These are phyloP conservation scores for Rotaria magnacalcarata DNA, from an alignment of 2,888 invertebrate genomes.

Conservation along the genomic window DNA sequence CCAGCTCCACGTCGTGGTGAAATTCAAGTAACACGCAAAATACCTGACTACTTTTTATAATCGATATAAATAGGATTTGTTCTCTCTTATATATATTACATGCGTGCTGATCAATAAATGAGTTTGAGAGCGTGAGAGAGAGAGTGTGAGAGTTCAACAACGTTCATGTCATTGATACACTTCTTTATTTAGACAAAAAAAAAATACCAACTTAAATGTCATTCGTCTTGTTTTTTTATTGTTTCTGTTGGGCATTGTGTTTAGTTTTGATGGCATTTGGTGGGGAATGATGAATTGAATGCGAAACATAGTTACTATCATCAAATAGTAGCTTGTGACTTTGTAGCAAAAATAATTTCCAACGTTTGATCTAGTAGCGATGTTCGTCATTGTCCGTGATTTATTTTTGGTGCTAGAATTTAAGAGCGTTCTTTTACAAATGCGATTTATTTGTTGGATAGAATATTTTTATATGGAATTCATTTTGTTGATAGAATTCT, in stretches of 20 bases:
- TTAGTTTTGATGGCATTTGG: too few relatives aligned
- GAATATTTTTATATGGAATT: too few relatives aligned
- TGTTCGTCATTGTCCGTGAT: background rate
- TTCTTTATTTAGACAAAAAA: slow-evolving; percentile 11
- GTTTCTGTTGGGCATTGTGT: background rate
- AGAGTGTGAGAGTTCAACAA: background rate
- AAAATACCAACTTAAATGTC: background rate
- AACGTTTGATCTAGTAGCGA: background rate
- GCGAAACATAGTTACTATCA: background rate
- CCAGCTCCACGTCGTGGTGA: slow-evolving; percentile 98
- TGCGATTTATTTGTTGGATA: too few relatives aligned
- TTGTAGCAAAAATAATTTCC: background rate
- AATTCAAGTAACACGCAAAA: slow-evolving; percentile 97
- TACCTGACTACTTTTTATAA: slow-evolving; percentile 99
- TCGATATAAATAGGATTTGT: slow-evolving; percentile 11
- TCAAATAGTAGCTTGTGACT: background rate
- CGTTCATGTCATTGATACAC: slow-evolving; percentile 25
- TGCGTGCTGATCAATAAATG: slow-evolving; percentile 26
- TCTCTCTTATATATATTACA: slow-evolving; percentile 24
- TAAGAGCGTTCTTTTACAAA: background rate
- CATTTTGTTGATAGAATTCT: too few relatives aligned
- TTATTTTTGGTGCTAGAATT: background rate
- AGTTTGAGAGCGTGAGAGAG: background rate
- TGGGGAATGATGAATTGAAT: background rate
- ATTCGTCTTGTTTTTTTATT: background rate